Evolutionary conservation across 2,113 vertebrate species (phyloP).

Genomic region (Albula goreensis): DNA sequence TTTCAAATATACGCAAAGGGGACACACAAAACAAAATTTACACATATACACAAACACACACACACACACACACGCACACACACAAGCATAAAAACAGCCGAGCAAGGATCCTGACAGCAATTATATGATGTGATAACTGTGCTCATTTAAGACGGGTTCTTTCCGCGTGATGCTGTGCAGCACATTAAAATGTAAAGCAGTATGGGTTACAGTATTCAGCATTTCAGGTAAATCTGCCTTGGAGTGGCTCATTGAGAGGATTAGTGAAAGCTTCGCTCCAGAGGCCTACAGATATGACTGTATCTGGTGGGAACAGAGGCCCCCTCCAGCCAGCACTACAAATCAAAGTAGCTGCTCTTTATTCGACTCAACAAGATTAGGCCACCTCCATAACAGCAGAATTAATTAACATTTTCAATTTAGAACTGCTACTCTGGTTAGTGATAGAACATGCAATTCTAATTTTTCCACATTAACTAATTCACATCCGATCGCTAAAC

Average conservation of each 20-base stretch:
- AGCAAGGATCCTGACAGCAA: not conserved
- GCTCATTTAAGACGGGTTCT: not conserved
- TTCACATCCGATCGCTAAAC: not conserved
- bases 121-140: not conserved
- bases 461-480: conserved; percentile 12
- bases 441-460: not conserved
- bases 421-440: conserved; percentile 17
- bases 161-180: not conserved
- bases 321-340: conserved; percentile 39
- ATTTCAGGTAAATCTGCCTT: conserved; percentile 46
- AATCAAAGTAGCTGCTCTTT: conserved; percentile 43
- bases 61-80: no score
- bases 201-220: conserved; percentile 10
- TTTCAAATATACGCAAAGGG: not conserved
- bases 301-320: conserved; percentile 44
- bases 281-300: conserved; percentile 34
- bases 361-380: conserved; percentile 42
- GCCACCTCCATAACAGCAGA: conserved; percentile 38
- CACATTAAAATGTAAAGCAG: conserved; percentile 24
- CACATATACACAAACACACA: no score
- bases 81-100: not conserved
- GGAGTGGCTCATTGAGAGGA: conserved; percentile 45
- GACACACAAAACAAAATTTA: no score
- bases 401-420: conserved; percentile 42
- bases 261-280: conserved; percentile 32